Conservation (phyloP, 2,888 invertebrate genomes). For the Melipona bicolor region DNA sequence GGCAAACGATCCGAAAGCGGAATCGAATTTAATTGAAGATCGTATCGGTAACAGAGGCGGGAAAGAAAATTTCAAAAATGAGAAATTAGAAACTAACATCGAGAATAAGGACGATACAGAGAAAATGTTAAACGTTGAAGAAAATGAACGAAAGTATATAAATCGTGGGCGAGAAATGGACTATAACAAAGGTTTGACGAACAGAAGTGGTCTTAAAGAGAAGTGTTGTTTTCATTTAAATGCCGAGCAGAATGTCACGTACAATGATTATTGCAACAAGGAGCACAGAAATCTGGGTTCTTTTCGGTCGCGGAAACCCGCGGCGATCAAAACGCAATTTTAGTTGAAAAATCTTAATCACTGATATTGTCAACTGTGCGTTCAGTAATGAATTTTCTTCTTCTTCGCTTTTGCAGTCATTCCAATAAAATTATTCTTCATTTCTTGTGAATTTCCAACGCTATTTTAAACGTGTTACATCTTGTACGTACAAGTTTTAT, state of each 20-base stretch:
- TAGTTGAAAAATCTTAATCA: too few relatives aligned
- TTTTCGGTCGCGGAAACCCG: neutral
- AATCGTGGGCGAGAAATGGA: neutral
- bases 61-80: neutral
- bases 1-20: neutral
- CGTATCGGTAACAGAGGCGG: too few relatives aligned
- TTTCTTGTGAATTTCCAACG: neutral
- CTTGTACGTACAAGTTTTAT: neutral
- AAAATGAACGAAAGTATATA: neutral
- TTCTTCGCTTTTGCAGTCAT: neutral
- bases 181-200: neutral
- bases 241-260: neutral
- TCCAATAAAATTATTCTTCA: neutral
- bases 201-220: neutral
- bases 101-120: neutral
- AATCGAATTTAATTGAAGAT: too few relatives aligned
- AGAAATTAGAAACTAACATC: neutral
- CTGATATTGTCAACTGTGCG: neutral
- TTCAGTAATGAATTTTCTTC: neutral
- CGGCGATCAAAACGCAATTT: conserved; percentile 7
- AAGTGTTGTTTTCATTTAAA: conserved; percentile 28
- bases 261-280: neutral
- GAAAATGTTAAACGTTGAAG: neutral
- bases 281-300: neutral
- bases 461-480: neutral